Evolutionary conservation across 2,797 vertebrate genomes (phyloP).

Genomic region (Enteromius radiatus): DNA sequence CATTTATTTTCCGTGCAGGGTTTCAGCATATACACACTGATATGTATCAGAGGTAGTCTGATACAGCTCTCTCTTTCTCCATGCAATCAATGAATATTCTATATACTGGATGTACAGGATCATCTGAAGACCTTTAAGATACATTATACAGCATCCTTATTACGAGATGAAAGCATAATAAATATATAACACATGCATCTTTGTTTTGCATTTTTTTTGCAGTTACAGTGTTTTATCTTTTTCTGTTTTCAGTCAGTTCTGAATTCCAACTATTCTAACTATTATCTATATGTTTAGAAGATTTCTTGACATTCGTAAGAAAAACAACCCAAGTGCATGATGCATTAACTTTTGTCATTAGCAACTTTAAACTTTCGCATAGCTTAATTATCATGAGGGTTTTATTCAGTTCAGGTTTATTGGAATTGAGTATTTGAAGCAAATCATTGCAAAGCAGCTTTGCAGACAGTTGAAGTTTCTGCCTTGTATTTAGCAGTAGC

Average conservation of each 20-base stretch:
- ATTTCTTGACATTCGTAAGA: background rate
- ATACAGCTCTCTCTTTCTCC: no score
- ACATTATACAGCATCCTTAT: background rate
- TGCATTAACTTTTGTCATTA: background rate
- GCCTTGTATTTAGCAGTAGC: background rate
- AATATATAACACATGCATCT: no score
- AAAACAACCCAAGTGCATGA: background rate
- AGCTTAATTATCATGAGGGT: no score
- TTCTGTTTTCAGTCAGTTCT: background rate
- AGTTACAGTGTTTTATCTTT: background rate
- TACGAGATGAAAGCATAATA: no score
- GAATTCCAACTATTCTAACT: background rate
- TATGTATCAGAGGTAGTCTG: no score
- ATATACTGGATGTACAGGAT: no score
- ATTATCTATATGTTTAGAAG: background rate
- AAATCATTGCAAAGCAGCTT: background rate
- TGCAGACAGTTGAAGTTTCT: no score
- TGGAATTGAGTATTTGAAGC: no score
- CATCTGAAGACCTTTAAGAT: background rate
- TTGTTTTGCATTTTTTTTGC: background rate
- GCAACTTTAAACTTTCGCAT: background rate
- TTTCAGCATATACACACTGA: background rate
- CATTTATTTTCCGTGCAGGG: background rate
- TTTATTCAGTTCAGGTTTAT: background rate
- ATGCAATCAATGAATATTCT: no score